Conservation (phyloP, 2,797 vertebrate genomes). For the Sternotherus odoratus region DNA sequence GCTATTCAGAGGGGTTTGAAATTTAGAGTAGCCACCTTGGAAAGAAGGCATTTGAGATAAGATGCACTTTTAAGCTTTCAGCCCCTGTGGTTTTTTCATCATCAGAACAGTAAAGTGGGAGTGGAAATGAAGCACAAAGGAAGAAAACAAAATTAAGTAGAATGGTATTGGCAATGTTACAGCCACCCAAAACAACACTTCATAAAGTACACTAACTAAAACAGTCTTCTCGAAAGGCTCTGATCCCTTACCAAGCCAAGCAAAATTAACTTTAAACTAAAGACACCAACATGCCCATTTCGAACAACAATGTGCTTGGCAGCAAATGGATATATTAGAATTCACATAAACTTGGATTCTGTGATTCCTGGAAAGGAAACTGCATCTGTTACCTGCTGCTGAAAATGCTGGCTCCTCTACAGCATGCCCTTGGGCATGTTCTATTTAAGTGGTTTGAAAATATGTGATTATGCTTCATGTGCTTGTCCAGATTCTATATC, state of each 20-base stretch:
- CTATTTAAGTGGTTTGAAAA: constrained; percentile 68
- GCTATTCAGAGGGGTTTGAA: not conserved
- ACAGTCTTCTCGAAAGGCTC: not conserved
- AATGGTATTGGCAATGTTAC: not conserved
- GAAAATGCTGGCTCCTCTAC: constrained; percentile 20
- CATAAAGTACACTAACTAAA: not conserved
- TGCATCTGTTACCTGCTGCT: constrained; percentile 31
- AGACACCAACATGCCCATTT: not conserved
- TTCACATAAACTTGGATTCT: constrained; percentile 29
- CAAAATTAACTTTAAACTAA: constrained; percentile 45
- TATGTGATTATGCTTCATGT: constrained; percentile 26
- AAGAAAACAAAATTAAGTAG: not conserved
- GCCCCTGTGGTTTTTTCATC: not conserved
- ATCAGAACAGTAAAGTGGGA: not conserved
- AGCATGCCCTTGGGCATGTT: constrained; percentile 51
- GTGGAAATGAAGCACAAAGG: not conserved
- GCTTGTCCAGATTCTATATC: constrained; percentile 34
- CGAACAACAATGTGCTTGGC: not conserved
- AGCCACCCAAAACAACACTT: not conserved
- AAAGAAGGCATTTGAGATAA: not conserved
- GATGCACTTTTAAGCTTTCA: fast-evolving
- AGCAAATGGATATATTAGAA: constrained; percentile 10
- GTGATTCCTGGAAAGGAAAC: constrained; percentile 5
- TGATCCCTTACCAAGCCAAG: constrained; percentile 11
- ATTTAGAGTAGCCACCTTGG: not conserved